Percentiles rank a stretch among this genome's conserved stretches.
Conservation (phyloP, 23 tunicate genomes). For the Styela clava region DNA sequence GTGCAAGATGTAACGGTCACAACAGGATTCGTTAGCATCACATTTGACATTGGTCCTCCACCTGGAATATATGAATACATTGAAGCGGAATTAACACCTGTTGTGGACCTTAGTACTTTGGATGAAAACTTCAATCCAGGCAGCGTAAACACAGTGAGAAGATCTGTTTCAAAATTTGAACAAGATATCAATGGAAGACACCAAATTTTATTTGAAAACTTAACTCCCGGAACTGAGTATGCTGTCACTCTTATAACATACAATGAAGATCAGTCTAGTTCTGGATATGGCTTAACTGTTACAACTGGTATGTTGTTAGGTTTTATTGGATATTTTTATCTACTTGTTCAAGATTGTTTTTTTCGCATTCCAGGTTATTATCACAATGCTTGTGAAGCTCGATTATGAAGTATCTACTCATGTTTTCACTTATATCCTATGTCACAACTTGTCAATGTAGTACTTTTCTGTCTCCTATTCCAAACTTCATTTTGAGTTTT, state of each 20-base stretch:
- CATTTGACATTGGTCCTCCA: slow-evolving; percentile 30
- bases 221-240: neutral
- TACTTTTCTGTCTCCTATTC: too few relatives aligned
- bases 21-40: neutral
- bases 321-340: too few relatives aligned
- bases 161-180: slow-evolving; percentile 23
- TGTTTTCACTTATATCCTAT: too few relatives aligned
- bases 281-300: neutral
- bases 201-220: neutral
- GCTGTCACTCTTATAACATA: neutral
- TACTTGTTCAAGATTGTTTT: too few relatives aligned
- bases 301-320: neutral
- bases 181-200: neutral
- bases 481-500: too few relatives aligned
- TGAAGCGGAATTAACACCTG: slow-evolving; percentile 14
- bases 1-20: slow-evolving; percentile 28
- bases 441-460: too few relatives aligned
- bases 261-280: neutral
- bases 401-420: too few relatives aligned
- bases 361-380: too few relatives aligned
- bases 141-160: neutral
- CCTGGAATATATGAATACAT: slow-evolving; percentile 34
- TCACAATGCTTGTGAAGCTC: too few relatives aligned
- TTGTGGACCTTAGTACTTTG: slow-evolving; percentile 1
- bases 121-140: slow-evolving; percentile 3